A percentile compares a stretch with the other conserved stretches of the same genome.
phyloP scores from a whole-genome alignment of 2,888 invertebrate species.

The Conus canariensis region DNA sequence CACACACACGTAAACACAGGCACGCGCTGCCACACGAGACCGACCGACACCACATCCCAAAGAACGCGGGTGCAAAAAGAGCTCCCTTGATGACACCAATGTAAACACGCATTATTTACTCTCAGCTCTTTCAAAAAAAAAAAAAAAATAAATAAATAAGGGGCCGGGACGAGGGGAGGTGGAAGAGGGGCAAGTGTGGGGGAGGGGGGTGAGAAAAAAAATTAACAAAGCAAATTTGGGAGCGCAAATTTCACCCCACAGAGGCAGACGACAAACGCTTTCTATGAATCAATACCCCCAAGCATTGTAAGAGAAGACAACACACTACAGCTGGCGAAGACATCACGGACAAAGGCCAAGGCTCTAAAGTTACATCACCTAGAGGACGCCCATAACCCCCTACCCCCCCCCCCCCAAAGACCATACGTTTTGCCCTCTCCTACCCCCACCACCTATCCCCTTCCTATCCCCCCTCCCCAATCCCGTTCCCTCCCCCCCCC shows the following conservation, averaged over 20 bases:
- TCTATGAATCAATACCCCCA: not conserved
- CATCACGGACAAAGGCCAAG: not conserved
- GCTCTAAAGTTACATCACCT: not conserved
- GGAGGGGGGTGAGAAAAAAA: not conserved
- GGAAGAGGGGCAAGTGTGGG: too few species aligned
- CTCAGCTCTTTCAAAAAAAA: not conserved
- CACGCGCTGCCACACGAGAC: not conserved
- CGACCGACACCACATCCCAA: not conserved
- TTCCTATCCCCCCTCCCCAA: too few species aligned
- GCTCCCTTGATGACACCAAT: not conserved
- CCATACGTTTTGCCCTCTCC: not conserved
- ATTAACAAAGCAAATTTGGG: not conserved
- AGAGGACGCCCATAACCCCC: not conserved
- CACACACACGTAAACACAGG: not conserved
- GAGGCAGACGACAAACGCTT: not conserved
- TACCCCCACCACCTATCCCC: too few species aligned
- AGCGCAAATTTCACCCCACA: not conserved
- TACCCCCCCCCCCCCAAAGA: not conserved
- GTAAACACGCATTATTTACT: not conserved
- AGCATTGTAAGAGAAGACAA: constrained; percentile 1
- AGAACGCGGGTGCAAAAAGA: not conserved
- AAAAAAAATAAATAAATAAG: not conserved
- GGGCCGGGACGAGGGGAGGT: too few species aligned
- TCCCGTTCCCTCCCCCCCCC: too few species aligned
- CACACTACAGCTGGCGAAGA: not conserved